Percentiles rank a stretch among this genome's conserved stretches.
phyloP scores from a whole-genome alignment of 1,140 invertebrate genomes.

The Drosophila truncata region DNA sequence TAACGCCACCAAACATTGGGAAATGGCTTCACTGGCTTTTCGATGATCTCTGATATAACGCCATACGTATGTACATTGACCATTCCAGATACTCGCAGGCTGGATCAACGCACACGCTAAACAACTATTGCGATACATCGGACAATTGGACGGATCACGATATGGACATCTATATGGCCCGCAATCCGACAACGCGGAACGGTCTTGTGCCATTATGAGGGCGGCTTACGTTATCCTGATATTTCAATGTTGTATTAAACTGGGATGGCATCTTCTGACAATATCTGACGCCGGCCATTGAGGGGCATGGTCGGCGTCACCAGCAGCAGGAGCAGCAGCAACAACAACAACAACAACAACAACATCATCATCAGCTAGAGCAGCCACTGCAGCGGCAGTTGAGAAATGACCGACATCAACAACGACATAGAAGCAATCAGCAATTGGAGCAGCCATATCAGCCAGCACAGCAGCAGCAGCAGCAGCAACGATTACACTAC shows the following conservation, averaged over 20 bases:
- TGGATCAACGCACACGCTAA: conserved; percentile 92
- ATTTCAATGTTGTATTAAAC: conserved; percentile 85
- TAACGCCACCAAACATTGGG: conserved; percentile 11
- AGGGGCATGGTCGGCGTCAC: conserved; percentile 59
- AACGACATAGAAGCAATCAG: conserved; percentile 78
- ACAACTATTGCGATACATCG: conserved; percentile 94
- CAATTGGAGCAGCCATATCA: conserved; percentile 74
- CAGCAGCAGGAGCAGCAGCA: conserved; percentile 46
- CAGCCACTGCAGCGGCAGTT: conserved; percentile 25
- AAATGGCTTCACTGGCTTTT: background rate
- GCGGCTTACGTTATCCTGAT: conserved; percentile 83
- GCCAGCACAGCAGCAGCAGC: conserved; percentile 57
- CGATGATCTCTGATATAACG: conserved; percentile 37
- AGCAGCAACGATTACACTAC: conserved; percentile 72
- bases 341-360: conserved; percentile 31
- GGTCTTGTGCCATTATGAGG: conserved; percentile 93
- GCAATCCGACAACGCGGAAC: conserved; percentile 94
- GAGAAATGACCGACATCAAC: conserved; percentile 48
- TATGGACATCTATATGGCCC: conserved; percentile 97
- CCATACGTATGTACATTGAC: background rate
- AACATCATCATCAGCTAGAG: conserved; percentile 36
- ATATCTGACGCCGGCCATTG: conserved; percentile 78
- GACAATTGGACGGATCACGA: conserved; percentile 98
- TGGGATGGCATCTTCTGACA: conserved; percentile 85
- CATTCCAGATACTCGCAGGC: conserved; percentile 88